These are phyloP conservation scores for Labeo rohita DNA, from an alignment of 2,113 vertebrate species.

Conservation along the genomic window DNA sequence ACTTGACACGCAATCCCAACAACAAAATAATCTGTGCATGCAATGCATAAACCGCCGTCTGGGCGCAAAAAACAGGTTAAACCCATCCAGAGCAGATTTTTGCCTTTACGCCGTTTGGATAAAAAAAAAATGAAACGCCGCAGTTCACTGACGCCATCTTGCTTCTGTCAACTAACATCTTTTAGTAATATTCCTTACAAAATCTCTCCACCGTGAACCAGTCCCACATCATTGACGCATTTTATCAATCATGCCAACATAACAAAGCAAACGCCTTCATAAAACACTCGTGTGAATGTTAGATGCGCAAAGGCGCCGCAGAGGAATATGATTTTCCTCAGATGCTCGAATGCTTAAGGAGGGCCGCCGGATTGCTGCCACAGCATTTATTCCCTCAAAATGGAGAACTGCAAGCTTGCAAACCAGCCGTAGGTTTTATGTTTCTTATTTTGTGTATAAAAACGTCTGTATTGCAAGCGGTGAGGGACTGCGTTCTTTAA, in stretches of 20 bases:
- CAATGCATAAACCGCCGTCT: background rate
- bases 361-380: slow-evolving; percentile 23
- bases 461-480: background rate
- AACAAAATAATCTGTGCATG: background rate
- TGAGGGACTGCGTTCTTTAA: background rate
- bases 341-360: background rate
- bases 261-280: background rate
- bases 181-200: slow-evolving; percentile 22
- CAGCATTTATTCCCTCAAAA: slow-evolving; percentile 27
- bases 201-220: background rate
- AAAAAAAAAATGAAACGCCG: slow-evolving; percentile 50
- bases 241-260: background rate
- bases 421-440: too few relatives aligned
- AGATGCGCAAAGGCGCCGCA: background rate
- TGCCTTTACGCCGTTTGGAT: slow-evolving; percentile 21
- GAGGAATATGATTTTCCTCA: background rate
- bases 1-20: background rate
- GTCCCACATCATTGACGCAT: background rate
- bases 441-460: background rate
- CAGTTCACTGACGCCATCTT: slow-evolving; percentile 75
- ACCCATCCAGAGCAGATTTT: background rate
- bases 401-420: background rate
- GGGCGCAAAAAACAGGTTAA: background rate
- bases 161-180: slow-evolving; percentile 67
- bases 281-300: background rate